Evolutionary conservation across 2,113 vertebrate species (phyloP).

Genomic region (Antigone vipio): DNA sequence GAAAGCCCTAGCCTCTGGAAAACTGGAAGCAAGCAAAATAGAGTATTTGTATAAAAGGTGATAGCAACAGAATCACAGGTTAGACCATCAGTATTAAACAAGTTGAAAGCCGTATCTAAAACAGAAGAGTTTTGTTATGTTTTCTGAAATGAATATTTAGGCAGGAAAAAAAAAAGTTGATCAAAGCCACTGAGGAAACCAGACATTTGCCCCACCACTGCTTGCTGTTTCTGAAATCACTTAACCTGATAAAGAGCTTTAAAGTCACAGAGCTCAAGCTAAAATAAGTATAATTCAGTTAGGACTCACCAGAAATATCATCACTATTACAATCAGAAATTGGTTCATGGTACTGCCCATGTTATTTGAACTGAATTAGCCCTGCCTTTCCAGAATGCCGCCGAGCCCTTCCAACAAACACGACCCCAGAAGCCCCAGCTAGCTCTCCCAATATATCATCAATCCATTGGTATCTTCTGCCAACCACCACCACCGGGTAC

Average conservation of each 20-base stretch:
- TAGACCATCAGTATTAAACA: background rate
- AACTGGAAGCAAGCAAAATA: background rate
- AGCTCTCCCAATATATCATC: background rate
- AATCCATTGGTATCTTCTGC: rapidly evolving
- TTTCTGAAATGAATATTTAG: background rate
- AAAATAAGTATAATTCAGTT: background rate
- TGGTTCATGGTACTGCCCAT: background rate
- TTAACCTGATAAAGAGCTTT: background rate
- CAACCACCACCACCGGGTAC: background rate
- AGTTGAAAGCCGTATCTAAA: background rate
- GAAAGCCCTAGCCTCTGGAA: background rate
- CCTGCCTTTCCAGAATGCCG: background rate
- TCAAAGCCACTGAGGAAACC: background rate
- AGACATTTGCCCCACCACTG: background rate
- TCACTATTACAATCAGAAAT: background rate
- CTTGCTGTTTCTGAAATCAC: background rate
- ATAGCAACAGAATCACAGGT: background rate
- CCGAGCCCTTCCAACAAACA: background rate
- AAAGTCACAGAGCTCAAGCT: background rate
- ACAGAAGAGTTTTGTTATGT: background rate
- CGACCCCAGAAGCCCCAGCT: background rate
- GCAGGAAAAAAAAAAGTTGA: background rate
- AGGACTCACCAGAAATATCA: background rate
- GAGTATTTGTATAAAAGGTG: background rate
- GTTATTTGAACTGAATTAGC: background rate